Base-by-base conservation (phyloP, 2,113 vertebrate species). In the Syngnathus scovelli region DNA sequence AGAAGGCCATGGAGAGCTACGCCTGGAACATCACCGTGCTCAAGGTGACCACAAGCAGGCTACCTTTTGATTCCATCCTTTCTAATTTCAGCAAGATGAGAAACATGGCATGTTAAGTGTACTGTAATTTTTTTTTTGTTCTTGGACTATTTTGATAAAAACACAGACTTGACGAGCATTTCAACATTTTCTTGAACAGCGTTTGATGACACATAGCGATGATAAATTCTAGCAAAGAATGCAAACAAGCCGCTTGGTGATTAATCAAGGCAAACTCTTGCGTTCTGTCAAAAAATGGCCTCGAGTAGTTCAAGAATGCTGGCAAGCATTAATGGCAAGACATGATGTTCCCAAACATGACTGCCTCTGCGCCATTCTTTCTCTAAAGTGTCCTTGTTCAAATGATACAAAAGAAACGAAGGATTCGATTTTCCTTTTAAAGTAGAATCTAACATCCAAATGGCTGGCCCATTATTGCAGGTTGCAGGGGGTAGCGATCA, bases 1-100 rank as follows among this genome's bases (percentile, higher is more conserved):
- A 95, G 84, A 96, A 96, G 60, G 94, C 93, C 0, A 90, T 95
- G 91, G 95, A 96, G 89, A 96, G 94, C 87, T 96, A 95, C 0
- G 95, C 95, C 55, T 96, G 95, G 95, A 96, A 96, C 88, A 93
- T 92, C 79, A 93, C 92, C 1, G 92, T 93, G 37, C 89, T 93
- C 38, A 93, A 92, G 90, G 92, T 91, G 58, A 84, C 75, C 52
- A 23, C 12, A 1, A 9, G 27, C 7, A 4, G 23, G 9, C 23
- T 55, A 21, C 18, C 44, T n/a, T 60, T 11, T 63, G 61, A 61
- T 55, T 72, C 27, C 27, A 33, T 33, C 27, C 3, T 33, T 3
- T 33, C 48, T 48, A 8, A 49, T 49, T 49, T 49, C 48, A 49
- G 18, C 48, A 6, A n/a, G 48, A 7, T 19, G 8, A 18, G 9